Base-by-base conservation (phyloP, 2,797 vertebrate genomes). In the Eupleurogrammus muticus region DNA sequence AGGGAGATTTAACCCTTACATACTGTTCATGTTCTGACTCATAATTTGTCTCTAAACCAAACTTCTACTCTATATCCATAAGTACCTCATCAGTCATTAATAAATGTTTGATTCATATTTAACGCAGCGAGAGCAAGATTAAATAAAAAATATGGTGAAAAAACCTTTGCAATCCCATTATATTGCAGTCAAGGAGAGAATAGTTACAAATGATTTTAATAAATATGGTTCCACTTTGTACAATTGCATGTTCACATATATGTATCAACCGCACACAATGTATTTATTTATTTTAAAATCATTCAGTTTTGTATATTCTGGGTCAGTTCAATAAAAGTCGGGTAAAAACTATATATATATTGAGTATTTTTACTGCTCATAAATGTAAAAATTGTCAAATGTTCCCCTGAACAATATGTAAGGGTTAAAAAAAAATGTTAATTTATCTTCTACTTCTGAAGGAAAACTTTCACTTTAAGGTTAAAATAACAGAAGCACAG, bases 391-490 rank as follows among this genome's bases (percentile, higher is more conserved):
- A 38, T 38, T 11, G 36, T 38, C 36, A 38, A 13, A 38, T 38
- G 5, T 42, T 12, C 14, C 14, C 38, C 14, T 16, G 36, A 38
- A 38, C 36, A 14, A 14, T 4, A 40, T 40, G 38, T 40, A 40
- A 40, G 38, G 13, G 13, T 40, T 40, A 7, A 42, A 42, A 36
- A 13, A 42, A 60, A n/a, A n/a, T 10, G 58, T 58, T 51, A 38
- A 36, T 21, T 65, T 17, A 54, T 49, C 0, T 57, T 64, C n/a
- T 3, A 48, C 44, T 55, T 75, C 2, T 14, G 47, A 53, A 46
- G 42, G 2, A 65, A 69, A 68, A 44, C n/a, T 9, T 58, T 48
- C 44, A 61, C 44, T 32, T 70, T 48, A 40, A 64, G 70, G 28
- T 19, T 3, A 50, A 72, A 61, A 36, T 13, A 36, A 28, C 28